A percentile compares a stretch with the other conserved stretches of the same genome.
These are phyloP conservation scores for Tetramorium bicarinatum DNA, from an alignment of 2,888 invertebrate species.

Conservation along the genomic window DNA sequence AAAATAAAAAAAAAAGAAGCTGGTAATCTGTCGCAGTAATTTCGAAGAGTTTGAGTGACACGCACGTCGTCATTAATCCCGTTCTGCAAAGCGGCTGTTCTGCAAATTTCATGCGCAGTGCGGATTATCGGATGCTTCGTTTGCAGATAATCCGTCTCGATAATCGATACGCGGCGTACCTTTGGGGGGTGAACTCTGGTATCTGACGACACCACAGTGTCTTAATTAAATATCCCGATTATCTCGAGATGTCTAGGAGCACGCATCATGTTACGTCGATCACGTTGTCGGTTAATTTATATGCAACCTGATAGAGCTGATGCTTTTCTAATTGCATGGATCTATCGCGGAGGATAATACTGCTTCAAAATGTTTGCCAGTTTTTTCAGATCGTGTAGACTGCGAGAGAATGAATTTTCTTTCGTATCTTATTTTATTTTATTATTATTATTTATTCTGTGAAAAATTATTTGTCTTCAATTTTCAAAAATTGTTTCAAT, in stretches of 20 bases:
- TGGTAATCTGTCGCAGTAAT: not conserved
- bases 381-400: not conserved
- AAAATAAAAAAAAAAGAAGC: conserved; percentile 47
- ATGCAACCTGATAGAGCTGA: conserved; percentile 9
- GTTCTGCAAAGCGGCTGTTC: conserved; percentile 52
- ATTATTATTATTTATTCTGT: not conserved
- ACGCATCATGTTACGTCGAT: not conserved
- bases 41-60: not conserved
- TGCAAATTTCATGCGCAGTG: conserved; percentile 45
- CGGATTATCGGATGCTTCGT: conserved; percentile 64
- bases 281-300: conserved; percentile 8
- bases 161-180: conserved; percentile 37
- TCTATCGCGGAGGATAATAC: not conserved
- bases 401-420: not conserved
- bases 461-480: not conserved
- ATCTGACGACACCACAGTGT: conserved; percentile 22
- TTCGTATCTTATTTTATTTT: not conserved
- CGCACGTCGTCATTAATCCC: conserved; percentile 5
- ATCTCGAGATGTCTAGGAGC: not conserved
- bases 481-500: not conserved
- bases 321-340: not conserved
- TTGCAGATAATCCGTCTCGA: conserved; percentile 50
- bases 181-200: conserved; percentile 27
- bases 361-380: not conserved
- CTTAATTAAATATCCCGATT: conserved; percentile 31